These are phyloP conservation scores for Gymnoscopelus braueri DNA, from an alignment of 2,797 vertebrate species.

Conservation along the genomic window DNA sequence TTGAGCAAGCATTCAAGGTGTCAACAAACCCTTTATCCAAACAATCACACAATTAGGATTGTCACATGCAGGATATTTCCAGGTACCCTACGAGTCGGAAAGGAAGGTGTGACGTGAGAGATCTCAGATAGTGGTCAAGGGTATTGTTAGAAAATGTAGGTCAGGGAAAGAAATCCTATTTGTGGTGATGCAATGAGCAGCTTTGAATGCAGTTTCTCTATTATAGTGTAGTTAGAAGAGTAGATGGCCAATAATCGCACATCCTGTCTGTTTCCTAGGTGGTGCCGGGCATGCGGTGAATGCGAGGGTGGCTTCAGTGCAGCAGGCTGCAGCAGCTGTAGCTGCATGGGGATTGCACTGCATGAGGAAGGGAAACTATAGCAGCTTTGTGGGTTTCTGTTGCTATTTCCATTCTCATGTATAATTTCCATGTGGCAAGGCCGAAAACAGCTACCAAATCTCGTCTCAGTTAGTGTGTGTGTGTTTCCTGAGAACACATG, in stretches of 20 bases:
- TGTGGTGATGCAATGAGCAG: slow-evolving; percentile 2
- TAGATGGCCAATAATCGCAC: slow-evolving; percentile 39
- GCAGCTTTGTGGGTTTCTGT: slow-evolving; percentile 26
- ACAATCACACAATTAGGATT: slow-evolving; percentile 24
- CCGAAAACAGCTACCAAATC: slow-evolving; percentile 21
- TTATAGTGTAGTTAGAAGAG: slow-evolving; percentile 9
- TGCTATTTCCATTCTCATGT: slow-evolving; percentile 30
- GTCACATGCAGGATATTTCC: slow-evolving; percentile 33
- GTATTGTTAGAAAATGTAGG: slow-evolving; percentile 51
- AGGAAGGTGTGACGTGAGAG: slow-evolving; percentile 23
- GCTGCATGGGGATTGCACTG: slow-evolving; percentile 11
- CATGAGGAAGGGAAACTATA: slow-evolving; percentile 35
- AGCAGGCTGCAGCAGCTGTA: slow-evolving; percentile 21
- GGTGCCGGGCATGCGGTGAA: slow-evolving; percentile 1
- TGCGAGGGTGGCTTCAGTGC: slow-evolving; percentile 7
- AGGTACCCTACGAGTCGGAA: slow-evolving; percentile 25
- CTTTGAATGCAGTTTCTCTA: slow-evolving; percentile 24
- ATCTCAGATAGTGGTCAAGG: background rate
- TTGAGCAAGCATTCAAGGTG: slow-evolving; percentile 25
- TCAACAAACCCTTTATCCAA: slow-evolving; percentile 29
- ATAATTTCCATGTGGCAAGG: slow-evolving; percentile 18
- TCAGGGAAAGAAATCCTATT: slow-evolving; percentile 40
- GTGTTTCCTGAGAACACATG: slow-evolving; percentile 37
- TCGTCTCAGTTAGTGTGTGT: slow-evolving; percentile 11
- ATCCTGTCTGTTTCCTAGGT: slow-evolving; percentile 8